A percentile compares a stretch with the other conserved stretches of the same genome.
Conservation (phyloP, 2,113 vertebrate species). For the Rhodinocichla rosea region DNA sequence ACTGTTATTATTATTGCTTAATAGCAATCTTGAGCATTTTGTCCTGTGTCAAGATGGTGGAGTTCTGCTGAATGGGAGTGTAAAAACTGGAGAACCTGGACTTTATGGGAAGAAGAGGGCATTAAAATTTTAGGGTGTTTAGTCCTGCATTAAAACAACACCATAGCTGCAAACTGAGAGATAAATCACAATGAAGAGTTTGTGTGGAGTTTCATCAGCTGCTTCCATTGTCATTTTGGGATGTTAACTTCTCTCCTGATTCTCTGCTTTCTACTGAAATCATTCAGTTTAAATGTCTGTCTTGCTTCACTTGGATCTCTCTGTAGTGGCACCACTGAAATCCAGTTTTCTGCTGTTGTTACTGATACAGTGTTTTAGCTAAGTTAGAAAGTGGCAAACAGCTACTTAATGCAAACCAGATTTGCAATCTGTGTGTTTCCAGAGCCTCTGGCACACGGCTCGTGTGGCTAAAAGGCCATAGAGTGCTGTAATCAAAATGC, state of each 20-base stretch:
- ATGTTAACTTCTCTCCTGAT: background rate
- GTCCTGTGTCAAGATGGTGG: background rate
- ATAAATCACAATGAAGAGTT: background rate
- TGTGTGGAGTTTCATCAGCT: background rate
- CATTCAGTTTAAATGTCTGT: background rate
- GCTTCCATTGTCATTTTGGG: background rate
- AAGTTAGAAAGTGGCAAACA: slow-evolving; percentile 31
- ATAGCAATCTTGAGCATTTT: background rate
- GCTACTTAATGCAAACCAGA: slow-evolving; percentile 51
- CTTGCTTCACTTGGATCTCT: background rate
- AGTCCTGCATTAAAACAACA: background rate
- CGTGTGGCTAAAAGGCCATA: slow-evolving; percentile 14
- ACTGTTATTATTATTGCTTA: background rate
- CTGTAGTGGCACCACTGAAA: background rate
- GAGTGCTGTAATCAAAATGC: slow-evolving; percentile 17
- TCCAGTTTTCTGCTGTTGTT: background rate
- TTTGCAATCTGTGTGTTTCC: slow-evolving; percentile 48
- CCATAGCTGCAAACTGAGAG: background rate
- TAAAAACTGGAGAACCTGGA: background rate
- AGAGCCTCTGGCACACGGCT: slow-evolving; percentile 33
- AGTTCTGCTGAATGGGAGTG: background rate
- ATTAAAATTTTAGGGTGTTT: background rate
- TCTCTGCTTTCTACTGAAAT: background rate
- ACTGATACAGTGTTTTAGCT: background rate
- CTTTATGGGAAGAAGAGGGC: background rate